Conservation (phyloP, 1,140 invertebrate species). For the Drosophila murphyi region DNA sequence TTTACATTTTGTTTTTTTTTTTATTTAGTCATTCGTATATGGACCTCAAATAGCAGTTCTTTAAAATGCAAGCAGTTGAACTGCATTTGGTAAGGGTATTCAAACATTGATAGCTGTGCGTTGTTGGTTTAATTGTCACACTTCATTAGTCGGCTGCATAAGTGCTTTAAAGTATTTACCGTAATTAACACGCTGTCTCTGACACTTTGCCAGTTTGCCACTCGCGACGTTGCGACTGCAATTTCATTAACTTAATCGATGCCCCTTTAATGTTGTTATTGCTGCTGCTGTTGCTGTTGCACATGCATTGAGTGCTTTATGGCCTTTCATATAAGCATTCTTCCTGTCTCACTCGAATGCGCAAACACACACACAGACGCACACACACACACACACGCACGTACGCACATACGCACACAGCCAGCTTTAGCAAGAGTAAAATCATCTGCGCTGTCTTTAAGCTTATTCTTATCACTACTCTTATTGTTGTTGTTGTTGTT, state of each 20-base stretch:
- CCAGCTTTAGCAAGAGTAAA: constrained; percentile 19
- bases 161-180: constrained; percentile 64
- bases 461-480: constrained; percentile 39
- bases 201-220: background rate
- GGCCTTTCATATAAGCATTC: constrained; percentile 20
- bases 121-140: constrained; percentile 57
- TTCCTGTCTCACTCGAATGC: background rate
- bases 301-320: constrained; percentile 43
- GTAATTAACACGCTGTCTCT: constrained; percentile 63
- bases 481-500: constrained; percentile 5
- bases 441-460: constrained; percentile 10
- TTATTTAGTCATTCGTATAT: too few relatives aligned
- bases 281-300: constrained; percentile 30
- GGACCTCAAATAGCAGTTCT: too few relatives aligned
- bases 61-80: too few relatives aligned
- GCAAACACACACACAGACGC: background rate
- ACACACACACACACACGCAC: background rate
- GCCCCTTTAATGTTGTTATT: constrained; percentile 46
- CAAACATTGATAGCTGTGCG: too few relatives aligned
- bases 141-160: constrained; percentile 63
- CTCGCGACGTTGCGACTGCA: constrained; percentile 15
- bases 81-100: too few relatives aligned
- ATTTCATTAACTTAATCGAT: constrained; percentile 59
- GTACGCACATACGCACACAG: background rate
- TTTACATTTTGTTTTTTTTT: too few relatives aligned